A percentile compares a stretch with the other conserved stretches of the same genome.
Evolutionary conservation across 2,797 vertebrate species (phyloP).

Genomic region (Sebastes taczanowskii): DNA sequence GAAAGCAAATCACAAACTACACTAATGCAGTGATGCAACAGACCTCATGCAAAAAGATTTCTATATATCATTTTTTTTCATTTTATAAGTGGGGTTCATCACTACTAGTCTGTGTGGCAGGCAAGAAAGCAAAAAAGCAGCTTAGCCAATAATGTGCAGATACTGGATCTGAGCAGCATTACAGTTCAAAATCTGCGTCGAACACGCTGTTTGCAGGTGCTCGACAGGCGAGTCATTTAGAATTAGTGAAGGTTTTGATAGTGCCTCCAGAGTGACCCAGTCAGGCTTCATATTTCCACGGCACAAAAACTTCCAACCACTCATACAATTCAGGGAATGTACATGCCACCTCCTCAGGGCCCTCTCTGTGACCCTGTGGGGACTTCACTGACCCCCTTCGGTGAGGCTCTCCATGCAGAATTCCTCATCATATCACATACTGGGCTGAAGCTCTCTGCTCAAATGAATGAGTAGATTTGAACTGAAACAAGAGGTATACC

Average conservation of each 20-base stretch:
- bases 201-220: conserved; percentile 13
- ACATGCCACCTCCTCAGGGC: conserved; percentile 22
- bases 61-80: neutral
- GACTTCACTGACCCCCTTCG: conserved; percentile 15
- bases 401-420: conserved; percentile 19
- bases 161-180: conserved; percentile 50
- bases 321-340: conserved; percentile 47
- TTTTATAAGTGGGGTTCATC: neutral
- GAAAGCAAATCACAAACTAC: neutral
- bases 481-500: conserved; percentile 69
- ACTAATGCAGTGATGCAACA: conserved; percentile 6
- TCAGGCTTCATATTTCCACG: conserved; percentile 19
- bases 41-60: conserved; percentile 6
- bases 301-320: conserved; percentile 23
- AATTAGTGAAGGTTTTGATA: conserved; percentile 10
- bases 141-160: conserved; percentile 27
- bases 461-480: conserved; percentile 45
- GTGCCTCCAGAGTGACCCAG: neutral
- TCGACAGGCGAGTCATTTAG: conserved; percentile 1
- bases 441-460: conserved; percentile 2
- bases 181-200: conserved; percentile 20
- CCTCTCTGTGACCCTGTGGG: conserved; percentile 21
- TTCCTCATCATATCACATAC: conserved; percentile 13
- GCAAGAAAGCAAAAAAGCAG: conserved; percentile 56
- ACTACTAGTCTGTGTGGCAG: conserved; percentile 5